Base-by-base conservation (phyloP, 2,888 invertebrate genomes). In the Antheraea yamamai region DNA sequence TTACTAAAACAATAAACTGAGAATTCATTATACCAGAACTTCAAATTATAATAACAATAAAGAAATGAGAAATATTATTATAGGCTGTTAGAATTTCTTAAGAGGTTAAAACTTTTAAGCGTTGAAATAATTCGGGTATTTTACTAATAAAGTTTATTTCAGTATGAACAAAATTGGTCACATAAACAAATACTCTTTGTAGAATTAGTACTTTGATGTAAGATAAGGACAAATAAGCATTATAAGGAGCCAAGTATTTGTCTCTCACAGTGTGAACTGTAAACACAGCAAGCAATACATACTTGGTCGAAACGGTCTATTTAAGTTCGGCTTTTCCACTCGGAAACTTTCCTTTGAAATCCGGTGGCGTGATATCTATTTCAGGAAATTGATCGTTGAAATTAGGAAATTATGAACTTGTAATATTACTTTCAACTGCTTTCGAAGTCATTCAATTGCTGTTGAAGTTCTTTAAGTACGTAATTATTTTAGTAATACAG, bases 241-340 rank as follows among this genome's bases (percentile, higher is more conserved):
- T 76, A 77, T 75, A 77, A 81, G 79, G 73, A 75, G 18, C 75
- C 51, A 72, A 51, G 47, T 73, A 52, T 73, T 75, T 73, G 66
- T 35, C 52, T 61, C 73, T 68, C 72, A 30, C 66, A 76, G 74
- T 76, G 77, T 77, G 74, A 78, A 82, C 74, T 76, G 77, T 76
- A 78, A 79, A 79, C 75, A 73, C 77, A n/a, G 75, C 76, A 73
- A 78, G 77, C 77, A 78, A 78, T 76, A 66, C 77, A 76, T 75
- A 78, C 74, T 47, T 35, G 72, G 71, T 71, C 61, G 75, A 81
- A 78, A 35, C 78, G 76, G 77, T 78, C 74, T 77, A 79, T 81
- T 81, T 78, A 79, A 80, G 76, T 81, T 81, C 51, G 73, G 23
- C 68, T 76, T 30, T 75, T 75, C 75, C 61, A 52, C 75, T 75